These are phyloP conservation scores for Gallinago media DNA, from an alignment of 2,113 vertebrate genomes.

Conservation along the genomic window DNA sequence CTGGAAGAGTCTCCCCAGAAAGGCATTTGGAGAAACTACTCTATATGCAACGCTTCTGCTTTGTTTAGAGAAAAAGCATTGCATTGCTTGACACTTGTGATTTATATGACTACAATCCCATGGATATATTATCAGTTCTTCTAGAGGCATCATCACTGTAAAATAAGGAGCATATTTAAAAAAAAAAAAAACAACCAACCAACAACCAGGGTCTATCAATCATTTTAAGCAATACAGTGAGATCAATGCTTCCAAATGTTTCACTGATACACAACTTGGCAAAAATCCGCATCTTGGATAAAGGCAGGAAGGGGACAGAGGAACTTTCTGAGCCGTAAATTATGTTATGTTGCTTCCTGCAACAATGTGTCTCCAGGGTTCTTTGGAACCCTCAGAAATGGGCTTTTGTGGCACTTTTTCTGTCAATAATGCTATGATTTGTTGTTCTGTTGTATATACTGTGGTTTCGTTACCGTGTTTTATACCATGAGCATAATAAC, in stretches of 20 bases:
- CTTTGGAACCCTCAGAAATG: neutral
- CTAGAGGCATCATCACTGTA: neutral
- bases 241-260: neutral
- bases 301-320: neutral
- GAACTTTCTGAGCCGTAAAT: neutral
- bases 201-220: neutral
- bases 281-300: neutral
- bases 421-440: neutral
- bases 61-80: constrained; percentile 15
- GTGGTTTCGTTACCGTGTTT: neutral
- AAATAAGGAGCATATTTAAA: neutral
- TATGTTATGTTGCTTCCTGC: neutral
- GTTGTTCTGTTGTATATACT: neutral
- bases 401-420: neutral
- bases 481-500: neutral
- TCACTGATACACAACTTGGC: neutral
- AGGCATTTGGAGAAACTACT: neutral
- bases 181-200: neutral
- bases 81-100: neutral
- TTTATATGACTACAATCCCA: neutral
- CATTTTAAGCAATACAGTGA: neutral
- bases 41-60: neutral
- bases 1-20: neutral
- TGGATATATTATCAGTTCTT: neutral
- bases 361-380: neutral